Percentiles rank a stretch among this genome's conserved stretches.
phyloP scores from a whole-genome alignment of 2,797 vertebrate species.

The Aldrovandia affinis region DNA sequence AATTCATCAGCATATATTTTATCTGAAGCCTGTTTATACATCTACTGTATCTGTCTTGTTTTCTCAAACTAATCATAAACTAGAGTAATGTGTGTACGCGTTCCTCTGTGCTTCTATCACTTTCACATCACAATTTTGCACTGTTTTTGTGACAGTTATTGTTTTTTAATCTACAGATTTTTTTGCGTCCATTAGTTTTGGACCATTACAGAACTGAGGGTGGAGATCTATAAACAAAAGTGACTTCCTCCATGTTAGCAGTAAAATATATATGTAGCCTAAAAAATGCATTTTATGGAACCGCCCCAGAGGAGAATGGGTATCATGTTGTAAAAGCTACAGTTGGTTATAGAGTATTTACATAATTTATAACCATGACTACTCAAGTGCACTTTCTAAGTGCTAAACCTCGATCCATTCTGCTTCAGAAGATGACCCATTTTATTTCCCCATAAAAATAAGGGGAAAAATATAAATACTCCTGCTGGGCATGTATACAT shows the following conservation, averaged over 20 bases:
- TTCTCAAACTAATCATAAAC: too few relatives aligned
- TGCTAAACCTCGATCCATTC: conserved; percentile 38
- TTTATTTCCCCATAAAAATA: conserved; percentile 6
- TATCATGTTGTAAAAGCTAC: conserved; percentile 55
- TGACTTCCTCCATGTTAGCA: conserved; percentile 56
- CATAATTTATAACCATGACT: conserved; percentile 49
- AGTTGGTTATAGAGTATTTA: conserved; percentile 57
- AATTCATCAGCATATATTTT: not conserved
- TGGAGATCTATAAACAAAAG: conserved; percentile 48
- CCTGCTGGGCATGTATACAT: not conserved
- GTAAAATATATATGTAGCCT: conserved; percentile 61
- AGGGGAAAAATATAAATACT: not conserved
- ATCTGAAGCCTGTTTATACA: too few relatives aligned
- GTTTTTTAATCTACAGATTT: too few relatives aligned
- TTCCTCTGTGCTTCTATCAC: too few relatives aligned
- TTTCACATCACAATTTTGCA: too few relatives aligned
- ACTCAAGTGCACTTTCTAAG: conserved; percentile 50
- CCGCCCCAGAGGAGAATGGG: conserved; percentile 49
- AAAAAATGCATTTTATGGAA: conserved; percentile 59
- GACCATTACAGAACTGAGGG: conserved; percentile 45
- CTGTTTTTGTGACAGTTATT: not conserved
- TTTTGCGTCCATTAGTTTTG: too few relatives aligned
- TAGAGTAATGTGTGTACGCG: too few relatives aligned
- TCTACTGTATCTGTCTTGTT: too few relatives aligned
- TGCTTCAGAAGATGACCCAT: conserved; percentile 32